Conservation (phyloP, 1,140 invertebrate genomes). For the Drosophila pachea region DNA sequence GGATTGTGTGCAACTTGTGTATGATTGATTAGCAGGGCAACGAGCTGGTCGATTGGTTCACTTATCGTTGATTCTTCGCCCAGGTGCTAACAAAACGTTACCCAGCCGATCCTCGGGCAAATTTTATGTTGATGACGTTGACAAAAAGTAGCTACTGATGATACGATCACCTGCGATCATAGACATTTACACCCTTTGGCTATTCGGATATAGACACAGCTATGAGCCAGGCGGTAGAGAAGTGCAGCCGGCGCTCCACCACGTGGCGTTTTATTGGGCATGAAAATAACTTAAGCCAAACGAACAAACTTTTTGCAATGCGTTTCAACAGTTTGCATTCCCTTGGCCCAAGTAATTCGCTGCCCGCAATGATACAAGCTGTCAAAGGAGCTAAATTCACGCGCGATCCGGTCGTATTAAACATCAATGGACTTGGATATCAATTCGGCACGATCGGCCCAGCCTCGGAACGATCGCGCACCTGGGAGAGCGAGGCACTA, state of each 20-base stretch:
- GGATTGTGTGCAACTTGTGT: constrained; percentile 41
- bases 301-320: constrained; percentile 75
- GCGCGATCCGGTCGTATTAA: constrained; percentile 14
- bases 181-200: too few species aligned
- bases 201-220: too few species aligned
- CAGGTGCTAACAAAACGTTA: background rate
- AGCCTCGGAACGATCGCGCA: constrained; percentile 6
- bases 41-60: background rate
- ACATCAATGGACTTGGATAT: background rate
- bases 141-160: background rate
- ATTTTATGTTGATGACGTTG: constrained; percentile 8
- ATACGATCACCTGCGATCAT: too few species aligned
- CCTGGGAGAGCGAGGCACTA: constrained; percentile 41
- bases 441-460: background rate
- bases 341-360: constrained; percentile 79
- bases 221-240: too few species aligned
- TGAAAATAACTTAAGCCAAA: constrained; percentile 79
- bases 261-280: constrained; percentile 60
- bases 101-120: constrained; percentile 1
- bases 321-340: constrained; percentile 73
- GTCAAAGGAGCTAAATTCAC: background rate
- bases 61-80: constrained; percentile 8
- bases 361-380: constrained; percentile 34
- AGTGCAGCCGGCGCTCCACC: constrained; percentile 14
- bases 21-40: constrained; percentile 29